These are phyloP conservation scores for Sphenodon punctatus DNA, from an alignment of 2,797 vertebrate species.

Conservation along the genomic window DNA sequence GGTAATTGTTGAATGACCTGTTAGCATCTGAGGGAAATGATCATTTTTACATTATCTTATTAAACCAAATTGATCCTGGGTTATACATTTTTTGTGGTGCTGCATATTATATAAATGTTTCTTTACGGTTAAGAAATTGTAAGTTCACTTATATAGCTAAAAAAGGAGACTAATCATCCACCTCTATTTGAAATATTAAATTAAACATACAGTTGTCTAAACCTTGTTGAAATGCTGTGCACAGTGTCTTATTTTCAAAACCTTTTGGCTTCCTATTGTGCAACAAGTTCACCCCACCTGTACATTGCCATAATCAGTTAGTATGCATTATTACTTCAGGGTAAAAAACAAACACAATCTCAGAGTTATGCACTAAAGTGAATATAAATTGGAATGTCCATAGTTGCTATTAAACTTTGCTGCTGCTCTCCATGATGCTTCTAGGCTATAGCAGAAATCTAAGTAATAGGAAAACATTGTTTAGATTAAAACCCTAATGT, in stretches of 20 bases:
- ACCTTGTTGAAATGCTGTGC: not conserved
- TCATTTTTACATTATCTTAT: not conserved
- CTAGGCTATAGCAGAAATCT: not conserved
- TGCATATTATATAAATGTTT: not conserved
- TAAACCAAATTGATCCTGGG: not conserved
- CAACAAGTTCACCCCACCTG: not conserved
- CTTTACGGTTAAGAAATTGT: not conserved
- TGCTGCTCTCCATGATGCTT: not conserved
- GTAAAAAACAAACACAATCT: constrained; percentile 10
- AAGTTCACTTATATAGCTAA: not conserved
- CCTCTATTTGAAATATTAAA: not conserved
- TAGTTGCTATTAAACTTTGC: not conserved
- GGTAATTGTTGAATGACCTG: not conserved
- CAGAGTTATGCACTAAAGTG: not conserved
- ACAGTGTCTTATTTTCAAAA: not conserved
- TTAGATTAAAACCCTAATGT: not conserved
- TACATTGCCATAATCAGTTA: too few relatives aligned
- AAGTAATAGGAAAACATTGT: not conserved
- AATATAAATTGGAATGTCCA: not conserved
- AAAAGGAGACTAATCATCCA: not conserved
- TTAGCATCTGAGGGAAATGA: too few relatives aligned
- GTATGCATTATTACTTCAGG: too few relatives aligned
- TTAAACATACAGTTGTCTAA: not conserved
- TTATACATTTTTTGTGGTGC: not conserved
- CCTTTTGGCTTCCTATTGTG: not conserved